These are phyloP conservation scores for Odontomyia ornata DNA, from an alignment of 2,888 invertebrate species.

Conservation along the genomic window DNA sequence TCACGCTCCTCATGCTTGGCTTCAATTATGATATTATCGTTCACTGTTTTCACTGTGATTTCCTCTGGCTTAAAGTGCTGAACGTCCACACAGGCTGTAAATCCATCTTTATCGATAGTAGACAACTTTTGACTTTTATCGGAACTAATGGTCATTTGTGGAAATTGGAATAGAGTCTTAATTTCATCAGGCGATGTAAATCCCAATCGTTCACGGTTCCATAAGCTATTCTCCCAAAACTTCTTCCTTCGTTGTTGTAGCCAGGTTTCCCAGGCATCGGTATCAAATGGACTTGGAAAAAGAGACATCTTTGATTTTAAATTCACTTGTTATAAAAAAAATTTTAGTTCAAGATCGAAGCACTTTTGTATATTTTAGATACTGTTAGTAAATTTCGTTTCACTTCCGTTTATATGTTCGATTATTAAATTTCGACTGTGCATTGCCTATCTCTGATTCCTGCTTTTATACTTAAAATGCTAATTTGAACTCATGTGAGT, in stretches of 20 bases:
- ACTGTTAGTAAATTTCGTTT: background rate
- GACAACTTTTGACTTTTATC: background rate
- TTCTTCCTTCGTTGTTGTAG: slow-evolving; percentile 23
- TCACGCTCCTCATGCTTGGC: slow-evolving; percentile 77
- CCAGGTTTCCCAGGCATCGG: slow-evolving; percentile 27
- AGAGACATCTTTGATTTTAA: background rate
- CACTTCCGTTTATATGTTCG: slow-evolving; percentile 11
- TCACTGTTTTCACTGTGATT: slow-evolving; percentile 74
- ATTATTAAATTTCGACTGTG: slow-evolving; percentile 20
- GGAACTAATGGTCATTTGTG: slow-evolving; percentile 4
- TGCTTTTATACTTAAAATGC: slow-evolving; percentile 33
- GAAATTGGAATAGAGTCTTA: slow-evolving; percentile 22
- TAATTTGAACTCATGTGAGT: background rate
- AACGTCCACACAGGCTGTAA: slow-evolving; percentile 75
- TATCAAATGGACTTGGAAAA: slow-evolving; percentile 28
- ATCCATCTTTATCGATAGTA: slow-evolving; percentile 71
- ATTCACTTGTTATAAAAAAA: slow-evolving; percentile 2
- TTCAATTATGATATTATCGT: slow-evolving; percentile 72
- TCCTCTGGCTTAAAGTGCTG: slow-evolving; percentile 77
- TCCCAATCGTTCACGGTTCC: slow-evolving; percentile 3
- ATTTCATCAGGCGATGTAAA: slow-evolving; percentile 15
- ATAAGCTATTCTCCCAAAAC: slow-evolving; percentile 22
- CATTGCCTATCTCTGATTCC: background rate
- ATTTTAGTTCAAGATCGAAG: background rate
- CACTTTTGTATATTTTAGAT: background rate